Evolutionary conservation across 2,888 invertebrate species (phyloP).

Genomic region (Eueremaeus valkanovi): DNA sequence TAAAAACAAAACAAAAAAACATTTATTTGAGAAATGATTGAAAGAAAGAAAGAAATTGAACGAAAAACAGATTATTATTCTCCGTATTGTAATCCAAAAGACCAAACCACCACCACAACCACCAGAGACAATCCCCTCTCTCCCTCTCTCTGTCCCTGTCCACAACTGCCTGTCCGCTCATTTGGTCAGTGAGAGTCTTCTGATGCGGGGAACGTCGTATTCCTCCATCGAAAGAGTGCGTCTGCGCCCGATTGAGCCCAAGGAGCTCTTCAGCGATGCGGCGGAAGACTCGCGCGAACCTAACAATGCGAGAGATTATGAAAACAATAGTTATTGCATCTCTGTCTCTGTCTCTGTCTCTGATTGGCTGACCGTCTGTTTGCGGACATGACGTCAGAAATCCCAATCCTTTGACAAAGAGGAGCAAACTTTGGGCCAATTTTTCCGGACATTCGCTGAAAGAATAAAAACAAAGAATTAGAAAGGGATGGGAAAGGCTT

Average conservation of each 20-base stretch:
- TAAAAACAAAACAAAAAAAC: no score
- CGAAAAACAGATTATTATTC: no score
- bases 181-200: constrained; percentile 40
- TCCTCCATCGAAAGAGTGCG: constrained; percentile 69
- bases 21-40: no score
- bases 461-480: no score
- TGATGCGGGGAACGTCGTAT: constrained; percentile 53
- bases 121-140: no score
- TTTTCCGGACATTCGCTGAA: constrained; percentile 62
- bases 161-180: neutral
- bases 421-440: constrained; percentile 75
- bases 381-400: constrained; percentile 65
- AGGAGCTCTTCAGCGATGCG: neutral
- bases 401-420: constrained; percentile 66
- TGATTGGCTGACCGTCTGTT: constrained; percentile 48
- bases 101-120: no score
- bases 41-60: no score
- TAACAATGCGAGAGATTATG: no score
- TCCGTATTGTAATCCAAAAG: no score
- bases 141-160: no score
- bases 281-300: neutral
- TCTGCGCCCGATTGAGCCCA: constrained; percentile 45
- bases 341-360: neutral
- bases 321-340: no score
- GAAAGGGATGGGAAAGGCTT: neutral